Base-by-base conservation (phyloP, 2,797 vertebrate genomes). In the Moxostoma hubbsi region DNA sequence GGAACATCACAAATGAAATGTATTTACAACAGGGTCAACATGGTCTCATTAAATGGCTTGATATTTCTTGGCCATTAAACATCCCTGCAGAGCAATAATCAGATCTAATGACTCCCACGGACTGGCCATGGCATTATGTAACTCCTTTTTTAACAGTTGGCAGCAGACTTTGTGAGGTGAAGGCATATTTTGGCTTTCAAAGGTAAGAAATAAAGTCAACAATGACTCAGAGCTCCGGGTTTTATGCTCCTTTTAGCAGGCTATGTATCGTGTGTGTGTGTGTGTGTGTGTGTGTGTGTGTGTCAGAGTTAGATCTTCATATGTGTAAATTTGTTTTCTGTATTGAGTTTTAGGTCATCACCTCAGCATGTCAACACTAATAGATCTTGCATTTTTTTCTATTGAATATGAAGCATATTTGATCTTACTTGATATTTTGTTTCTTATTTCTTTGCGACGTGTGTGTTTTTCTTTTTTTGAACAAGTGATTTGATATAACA, bases 151-250 rank as follows among this genome's bases (percentile, higher is more conserved):
- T 66, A 71, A 67, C 61, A 81, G 73, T 47, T 73, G 65, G 73
- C 53, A 74, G 70, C 57, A 80, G 18, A 70, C 64, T 69, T 24
- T 74, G 18, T 18, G 57, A 43, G 68, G 65, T 71, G 13, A 76
- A 55, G n/a, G 57, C 10, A 65, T 72, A 66, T 18, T 47, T 63
- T 76, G 55, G 63, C 24, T 79, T 84, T 71, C 24, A 8, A 59
- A 75, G 66, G 61, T 75, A 65, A 63, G 58, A 82, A 73, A 79
- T 73, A 36, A 53, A 79, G 54, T 18, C 69, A 18, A 43, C 46
- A 57, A 46, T 71, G 36, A 71, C 36, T 55, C 9, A 15, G 66
- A 11, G 6, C 68, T 70, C 67, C 3, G 2, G 24, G 24, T 24
- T 24, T 24, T 24, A 2, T 24, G 24, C 24, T 24, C 24, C 24